Evolutionary conservation across 2,797 vertebrate species (phyloP), one percentile per base, ranked within the genome.

Genomic region (Neoniphon sammara): DNA sequence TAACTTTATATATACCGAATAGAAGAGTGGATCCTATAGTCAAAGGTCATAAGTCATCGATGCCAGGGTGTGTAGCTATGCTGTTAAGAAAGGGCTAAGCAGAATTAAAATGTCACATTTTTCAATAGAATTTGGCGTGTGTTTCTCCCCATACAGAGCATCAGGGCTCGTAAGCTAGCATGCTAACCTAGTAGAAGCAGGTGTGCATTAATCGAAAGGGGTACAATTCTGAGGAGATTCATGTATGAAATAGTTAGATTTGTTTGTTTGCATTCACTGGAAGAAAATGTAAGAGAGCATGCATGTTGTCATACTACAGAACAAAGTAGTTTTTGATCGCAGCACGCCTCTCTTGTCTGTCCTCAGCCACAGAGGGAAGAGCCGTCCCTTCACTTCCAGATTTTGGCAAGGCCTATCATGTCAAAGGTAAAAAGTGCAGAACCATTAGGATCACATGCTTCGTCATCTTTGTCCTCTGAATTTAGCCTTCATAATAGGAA

Each of bases 381-480:
- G 73, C 87, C 1, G 44, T 93, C 18, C 85, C 64, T 18, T 77
- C 83, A 0, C 73, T 75, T 49, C 92, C 92, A 68, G 71, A 87
- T 49, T 95, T 94, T 78, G 92, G 93, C 2, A 70, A 67, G 9
- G 55, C 49, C 9, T 91, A 90, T 66, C 92, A 89, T 49, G 87
- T 94, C 36, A 94, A 93, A 92, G 93, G 91, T 91, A 53, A 75
- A 18, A 12, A 0, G 20, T 20, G 2, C n/a, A 25, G 25, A 8
- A 31, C 27, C 8, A n/a, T 27, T 2, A 55, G 3, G 2, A 2
- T 61, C 7, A n/a, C 15, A 6, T 17, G 1, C 27, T 3, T 4
- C 0, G 15, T 11, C 15, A 3, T 10, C 21, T 9, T 69, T n/a
- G 5, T 36, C 2, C 15, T 52, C 27, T n/a, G 0, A 17, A 8